phyloP scores from a whole-genome alignment of 2,888 invertebrate genomes.

The Acleris literana region DNA sequence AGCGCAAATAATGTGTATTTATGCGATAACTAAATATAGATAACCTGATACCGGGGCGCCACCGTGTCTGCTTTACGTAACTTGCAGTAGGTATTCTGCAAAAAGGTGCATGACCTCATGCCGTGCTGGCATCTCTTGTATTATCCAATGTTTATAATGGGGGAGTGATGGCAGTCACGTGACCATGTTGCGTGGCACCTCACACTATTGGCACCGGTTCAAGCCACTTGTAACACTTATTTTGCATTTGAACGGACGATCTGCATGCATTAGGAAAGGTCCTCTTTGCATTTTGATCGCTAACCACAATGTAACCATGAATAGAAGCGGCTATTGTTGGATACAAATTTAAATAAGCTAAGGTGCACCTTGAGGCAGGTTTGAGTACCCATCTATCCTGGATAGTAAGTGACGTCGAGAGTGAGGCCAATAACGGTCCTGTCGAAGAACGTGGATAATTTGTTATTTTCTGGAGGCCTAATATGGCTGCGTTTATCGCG shows the following conservation, averaged over 20 bases:
- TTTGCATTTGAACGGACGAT: constrained; percentile 65
- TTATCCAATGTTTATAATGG: constrained; percentile 74
- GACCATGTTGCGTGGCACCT: constrained; percentile 60
- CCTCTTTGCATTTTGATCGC: constrained; percentile 56
- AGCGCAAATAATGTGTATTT: constrained; percentile 52
- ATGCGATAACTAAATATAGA: constrained; percentile 64
- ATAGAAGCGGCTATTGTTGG: constrained; percentile 19
- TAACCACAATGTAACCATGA: constrained; percentile 33
- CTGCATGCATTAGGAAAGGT: constrained; percentile 62
- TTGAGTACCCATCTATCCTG: too few relatives aligned
- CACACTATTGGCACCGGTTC: constrained; percentile 67
- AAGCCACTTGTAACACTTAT: constrained; percentile 65
- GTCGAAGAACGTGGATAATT: too few relatives aligned
- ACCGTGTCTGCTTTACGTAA: constrained; percentile 57
- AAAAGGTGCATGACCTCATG: constrained; percentile 71
- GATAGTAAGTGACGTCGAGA: too few relatives aligned
- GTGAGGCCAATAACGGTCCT: too few relatives aligned
- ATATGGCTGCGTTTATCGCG: too few relatives aligned
- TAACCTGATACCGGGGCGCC: constrained; percentile 67
- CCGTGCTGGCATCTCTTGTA: constrained; percentile 47
- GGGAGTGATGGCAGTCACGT: constrained; percentile 63
- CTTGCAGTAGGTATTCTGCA: constrained; percentile 29
- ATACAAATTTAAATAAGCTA: constrained; percentile 31
- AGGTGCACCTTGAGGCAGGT: constrained; percentile 25
- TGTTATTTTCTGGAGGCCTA: too few relatives aligned